Percentiles rank a stretch among this genome's conserved stretches.
Evolutionary conservation across 64 coral and sea anemone genomes (phyloP).

Genomic region (Stichodactyla helianthus): DNA sequence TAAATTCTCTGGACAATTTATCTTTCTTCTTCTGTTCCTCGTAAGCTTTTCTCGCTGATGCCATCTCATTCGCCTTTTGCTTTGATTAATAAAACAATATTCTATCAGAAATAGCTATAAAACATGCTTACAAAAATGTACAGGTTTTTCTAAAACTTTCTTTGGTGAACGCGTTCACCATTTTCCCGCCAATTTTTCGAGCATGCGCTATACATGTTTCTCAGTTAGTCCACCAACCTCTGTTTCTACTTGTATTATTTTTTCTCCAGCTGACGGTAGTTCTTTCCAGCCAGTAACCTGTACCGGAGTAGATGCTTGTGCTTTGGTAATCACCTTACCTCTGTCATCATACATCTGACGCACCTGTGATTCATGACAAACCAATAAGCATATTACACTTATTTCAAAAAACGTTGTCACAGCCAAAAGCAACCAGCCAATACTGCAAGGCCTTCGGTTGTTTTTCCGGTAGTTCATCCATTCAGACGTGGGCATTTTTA

Average conservation of each 20-base stretch:
- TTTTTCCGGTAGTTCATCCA: too few relatives aligned
- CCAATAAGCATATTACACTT: not conserved
- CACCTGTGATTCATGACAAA: slow-evolving; percentile 37
- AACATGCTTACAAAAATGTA: too few relatives aligned
- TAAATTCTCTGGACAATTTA: slow-evolving; percentile 11
- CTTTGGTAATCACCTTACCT: slow-evolving; percentile 45
- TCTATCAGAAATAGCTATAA: too few relatives aligned
- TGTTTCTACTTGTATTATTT: slow-evolving; percentile 62
- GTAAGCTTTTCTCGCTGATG: not conserved
- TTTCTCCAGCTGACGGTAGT: slow-evolving; percentile 76
- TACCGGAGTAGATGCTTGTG: slow-evolving; percentile 71
- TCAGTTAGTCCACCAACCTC: slow-evolving; percentile 43
- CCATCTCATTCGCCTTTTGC: slow-evolving; percentile 23
- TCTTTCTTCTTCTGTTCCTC: slow-evolving; percentile 45
- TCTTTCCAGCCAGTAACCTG: slow-evolving; percentile 86
- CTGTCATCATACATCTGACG: slow-evolving; percentile 75
- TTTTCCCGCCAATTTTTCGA: not conserved
- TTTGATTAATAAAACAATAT: not conserved
- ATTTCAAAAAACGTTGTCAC: too few relatives aligned
- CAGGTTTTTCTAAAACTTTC: too few relatives aligned
- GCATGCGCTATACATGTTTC: not conserved
- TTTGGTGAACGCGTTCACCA: too few relatives aligned
- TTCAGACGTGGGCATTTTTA: too few relatives aligned
- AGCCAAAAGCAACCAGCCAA: not conserved
- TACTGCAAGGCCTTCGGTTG: too few relatives aligned